Evolutionary conservation across 2,888 invertebrate species (phyloP), one percentile per base, ranked within the genome.

Genomic region (Lasioglossum pauxillum): DNA sequence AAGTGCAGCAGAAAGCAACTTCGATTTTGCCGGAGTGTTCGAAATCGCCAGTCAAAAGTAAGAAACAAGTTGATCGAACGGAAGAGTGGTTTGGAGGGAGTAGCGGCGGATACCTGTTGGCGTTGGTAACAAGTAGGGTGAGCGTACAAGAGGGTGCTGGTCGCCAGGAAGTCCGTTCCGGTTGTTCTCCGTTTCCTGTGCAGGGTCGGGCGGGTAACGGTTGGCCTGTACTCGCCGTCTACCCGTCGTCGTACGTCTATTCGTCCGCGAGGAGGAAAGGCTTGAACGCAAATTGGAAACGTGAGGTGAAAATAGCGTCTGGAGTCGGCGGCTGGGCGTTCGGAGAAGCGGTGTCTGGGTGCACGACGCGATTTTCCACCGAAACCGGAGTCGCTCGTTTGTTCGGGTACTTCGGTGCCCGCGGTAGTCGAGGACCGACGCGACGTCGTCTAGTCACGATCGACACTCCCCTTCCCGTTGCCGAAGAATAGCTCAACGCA

Each of bases 211-310:
- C 78, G n/a, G 57, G 57, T n/a, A 53, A 53, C 53, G 53, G 53
- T n/a, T 53, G 23, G 53, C 3, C n/a, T n/a, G 57, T n/a, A n/a
- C n/a, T 12, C n/a, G 57, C n/a, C 57, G 57, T 57, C 57, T 57
- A 53, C 57, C 64, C 64, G 35, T 16, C 64, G 64, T 64, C 64
- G 81, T 71, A 72, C 81, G 88, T 88, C 87, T 88, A 86, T 92
- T 88, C 85, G 88, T 85, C 85, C 84, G 69, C 77, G 23, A 41
- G 84, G 82, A 84, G 85, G 86, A 78, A 83, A 82, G 80, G 87
- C 79, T 88, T 83, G 90, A 90, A 91, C 89, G 88, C 91, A 92
- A 92, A 93, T 92, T 92, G 93, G 92, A 92, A 92, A 92, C 93
- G 92, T 90, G 92, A 90, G 88, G 90, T 88, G 92, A 90, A 92